Base-by-base conservation (phyloP, 2,797 vertebrate genomes). In the Lemur catta region DNA sequence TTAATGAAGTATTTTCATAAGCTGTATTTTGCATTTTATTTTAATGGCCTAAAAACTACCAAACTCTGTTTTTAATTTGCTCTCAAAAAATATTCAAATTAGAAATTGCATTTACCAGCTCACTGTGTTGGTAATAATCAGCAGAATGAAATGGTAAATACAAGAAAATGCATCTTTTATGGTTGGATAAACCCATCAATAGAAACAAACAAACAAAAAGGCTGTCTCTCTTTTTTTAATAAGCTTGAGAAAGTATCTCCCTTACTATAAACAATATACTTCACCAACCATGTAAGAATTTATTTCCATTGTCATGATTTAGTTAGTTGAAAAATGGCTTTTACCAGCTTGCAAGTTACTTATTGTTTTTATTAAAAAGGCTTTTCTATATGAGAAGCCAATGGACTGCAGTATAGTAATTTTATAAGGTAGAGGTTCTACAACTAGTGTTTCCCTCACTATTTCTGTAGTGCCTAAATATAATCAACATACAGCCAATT, bases 21-120 rank as follows among this genome's bases (percentile, higher is more conserved):
- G 91, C 76, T 95, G 69, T 24, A 79, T 67, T 94, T 97, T 98
- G 97, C 89, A 96, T 98, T 98, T 97, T 93, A 96, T 97, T 97
- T 98, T 98, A 97, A 97, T 98, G 82, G 93, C 59, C 63, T 84
- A 80, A 33, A 86, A 93, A 48, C 81, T 93, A 96, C 97, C 75
- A 97, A 97, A 97, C 57, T 97, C 98, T 74, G 46, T 48, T 81
- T 52, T 96, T 97, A 96, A 96, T 97, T 97, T 97, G 30, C 92
- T 98, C 97, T 98, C 86, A 28, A 97, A 98, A 82, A 98, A 94
- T 93, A 96, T 93, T 97, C 69, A 98, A 98, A 98, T 98, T 98
- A 98, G 72, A 98, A 98, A 98, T 98, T 98, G 89, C 97, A 98
- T 98, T 98, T 98, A 95, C 74, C 97, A 98, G 97, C 98, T 98